phyloP scores from a whole-genome alignment of 2,797 vertebrate species.

The Buceros bicornis region DNA sequence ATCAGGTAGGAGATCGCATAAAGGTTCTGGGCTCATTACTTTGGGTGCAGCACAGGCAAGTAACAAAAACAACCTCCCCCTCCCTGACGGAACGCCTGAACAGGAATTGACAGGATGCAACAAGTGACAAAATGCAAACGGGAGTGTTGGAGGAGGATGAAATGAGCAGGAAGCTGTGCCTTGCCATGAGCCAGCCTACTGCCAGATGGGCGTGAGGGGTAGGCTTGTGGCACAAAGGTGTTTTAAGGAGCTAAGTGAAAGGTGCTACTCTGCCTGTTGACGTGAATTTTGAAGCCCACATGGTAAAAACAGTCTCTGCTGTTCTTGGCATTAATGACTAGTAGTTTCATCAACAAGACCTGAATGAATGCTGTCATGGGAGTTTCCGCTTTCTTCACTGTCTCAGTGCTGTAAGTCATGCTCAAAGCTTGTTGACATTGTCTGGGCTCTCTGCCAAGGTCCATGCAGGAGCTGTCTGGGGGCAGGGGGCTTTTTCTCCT shows the following conservation, averaged over 20 bases:
- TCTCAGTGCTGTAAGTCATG: neutral
- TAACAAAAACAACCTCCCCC: slow-evolving; percentile 55
- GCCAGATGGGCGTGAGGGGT: slow-evolving; percentile 51
- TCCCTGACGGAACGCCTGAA: slow-evolving; percentile 35
- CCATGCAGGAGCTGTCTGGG: neutral
- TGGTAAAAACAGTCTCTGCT: neutral
- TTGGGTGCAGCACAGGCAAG: slow-evolving; percentile 54
- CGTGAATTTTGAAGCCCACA: neutral
- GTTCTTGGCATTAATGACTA: slow-evolving; percentile 12
- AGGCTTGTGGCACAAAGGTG: neutral
- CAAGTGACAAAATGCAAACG: slow-evolving; percentile 60
- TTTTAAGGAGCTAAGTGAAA: neutral
- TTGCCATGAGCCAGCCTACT: neutral
- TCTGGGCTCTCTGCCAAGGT: slow-evolving; percentile 39
- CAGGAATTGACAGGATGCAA: slow-evolving; percentile 71
- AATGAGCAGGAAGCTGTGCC: slow-evolving; percentile 47
- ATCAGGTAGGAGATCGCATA: slow-evolving; percentile 25
- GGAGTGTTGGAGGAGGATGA: slow-evolving; percentile 60
- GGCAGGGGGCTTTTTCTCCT: neutral
- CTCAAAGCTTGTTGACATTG: neutral
- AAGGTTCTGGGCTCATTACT: slow-evolving; percentile 45
- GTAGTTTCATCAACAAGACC: slow-evolving; percentile 48
- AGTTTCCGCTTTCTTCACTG: slow-evolving; percentile 23
- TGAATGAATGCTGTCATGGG: slow-evolving; percentile 44
- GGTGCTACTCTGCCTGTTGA: slow-evolving; percentile 22